Percentiles rank a stretch among this genome's conserved stretches.
Evolutionary conservation across 2,797 vertebrate species (phyloP).

Genomic region (Miopithecus talapoin): DNA sequence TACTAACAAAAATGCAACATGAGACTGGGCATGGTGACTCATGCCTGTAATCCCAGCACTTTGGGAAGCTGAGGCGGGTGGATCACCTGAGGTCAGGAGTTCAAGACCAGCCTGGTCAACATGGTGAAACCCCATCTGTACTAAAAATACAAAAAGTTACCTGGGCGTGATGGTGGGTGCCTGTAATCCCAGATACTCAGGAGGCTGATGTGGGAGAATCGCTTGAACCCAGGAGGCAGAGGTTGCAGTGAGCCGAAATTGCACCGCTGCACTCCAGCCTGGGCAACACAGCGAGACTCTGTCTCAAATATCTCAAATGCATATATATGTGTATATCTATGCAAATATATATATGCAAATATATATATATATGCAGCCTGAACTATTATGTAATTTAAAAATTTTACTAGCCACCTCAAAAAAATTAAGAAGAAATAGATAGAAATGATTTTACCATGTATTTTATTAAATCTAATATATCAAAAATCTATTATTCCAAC

Average conservation of each 20-base stretch:
- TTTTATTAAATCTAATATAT: neutral
- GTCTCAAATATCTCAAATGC: too few relatives aligned
- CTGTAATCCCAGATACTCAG: neutral
- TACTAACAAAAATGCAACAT: neutral
- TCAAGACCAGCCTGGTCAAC: neutral
- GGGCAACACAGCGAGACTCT: too few relatives aligned
- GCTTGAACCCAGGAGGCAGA: too few relatives aligned
- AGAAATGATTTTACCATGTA: neutral
- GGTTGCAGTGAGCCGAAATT: too few relatives aligned
- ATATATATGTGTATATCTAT: too few relatives aligned
- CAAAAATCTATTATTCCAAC: neutral
- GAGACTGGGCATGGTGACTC: neutral
- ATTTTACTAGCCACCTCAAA: neutral
- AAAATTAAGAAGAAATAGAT: neutral
- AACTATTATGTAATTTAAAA: neutral
- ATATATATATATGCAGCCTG: neutral
- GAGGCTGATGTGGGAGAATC: neutral
- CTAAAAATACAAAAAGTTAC: neutral
- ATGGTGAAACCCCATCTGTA: neutral
- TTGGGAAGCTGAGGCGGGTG: neutral
- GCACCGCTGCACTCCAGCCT: too few relatives aligned
- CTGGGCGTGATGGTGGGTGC: neutral
- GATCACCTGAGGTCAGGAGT: neutral
- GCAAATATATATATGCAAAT: too few relatives aligned
- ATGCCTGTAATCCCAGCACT: neutral